Evolutionary conservation across 2,113 vertebrate species (phyloP).

Genomic region (Arenaria interpres): DNA sequence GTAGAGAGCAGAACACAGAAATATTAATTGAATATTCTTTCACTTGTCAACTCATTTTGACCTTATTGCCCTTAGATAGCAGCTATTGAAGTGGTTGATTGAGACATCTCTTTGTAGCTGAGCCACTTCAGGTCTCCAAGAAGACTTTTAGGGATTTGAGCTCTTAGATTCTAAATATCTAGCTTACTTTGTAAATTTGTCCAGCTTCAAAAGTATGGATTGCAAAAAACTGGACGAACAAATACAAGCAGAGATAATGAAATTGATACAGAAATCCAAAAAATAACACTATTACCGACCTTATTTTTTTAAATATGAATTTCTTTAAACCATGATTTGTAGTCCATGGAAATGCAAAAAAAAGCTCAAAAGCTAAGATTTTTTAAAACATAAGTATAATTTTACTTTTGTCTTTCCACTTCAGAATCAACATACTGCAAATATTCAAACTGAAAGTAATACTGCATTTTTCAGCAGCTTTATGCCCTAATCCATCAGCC

Average conservation of each 20-base stretch:
- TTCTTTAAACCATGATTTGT: background rate
- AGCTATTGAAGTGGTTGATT: background rate
- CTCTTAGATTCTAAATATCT: background rate
- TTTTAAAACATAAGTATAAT: accelerated
- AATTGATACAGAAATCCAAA: background rate
- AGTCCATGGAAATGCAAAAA: background rate
- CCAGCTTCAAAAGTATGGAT: background rate
- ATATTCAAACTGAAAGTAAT: background rate
- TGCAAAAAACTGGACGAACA: accelerated
- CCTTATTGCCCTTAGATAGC: background rate
- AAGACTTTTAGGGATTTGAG: background rate
- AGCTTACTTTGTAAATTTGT: background rate
- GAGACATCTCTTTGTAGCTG: background rate
- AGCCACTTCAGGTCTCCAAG: background rate
- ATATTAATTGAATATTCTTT: background rate
- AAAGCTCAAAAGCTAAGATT: background rate
- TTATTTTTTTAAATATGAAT: background rate
- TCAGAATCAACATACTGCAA: background rate
- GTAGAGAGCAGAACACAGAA: background rate
- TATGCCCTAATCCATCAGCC: background rate
- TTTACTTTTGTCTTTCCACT: background rate
- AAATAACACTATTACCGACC: accelerated
- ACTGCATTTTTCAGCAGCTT: background rate
- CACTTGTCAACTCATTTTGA: background rate
- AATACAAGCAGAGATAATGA: background rate